Evolutionary conservation across 37 sponge, comb jelly and placozoan genomes (phyloP).

Genomic region (Mnemiopsis leidyi): DNA sequence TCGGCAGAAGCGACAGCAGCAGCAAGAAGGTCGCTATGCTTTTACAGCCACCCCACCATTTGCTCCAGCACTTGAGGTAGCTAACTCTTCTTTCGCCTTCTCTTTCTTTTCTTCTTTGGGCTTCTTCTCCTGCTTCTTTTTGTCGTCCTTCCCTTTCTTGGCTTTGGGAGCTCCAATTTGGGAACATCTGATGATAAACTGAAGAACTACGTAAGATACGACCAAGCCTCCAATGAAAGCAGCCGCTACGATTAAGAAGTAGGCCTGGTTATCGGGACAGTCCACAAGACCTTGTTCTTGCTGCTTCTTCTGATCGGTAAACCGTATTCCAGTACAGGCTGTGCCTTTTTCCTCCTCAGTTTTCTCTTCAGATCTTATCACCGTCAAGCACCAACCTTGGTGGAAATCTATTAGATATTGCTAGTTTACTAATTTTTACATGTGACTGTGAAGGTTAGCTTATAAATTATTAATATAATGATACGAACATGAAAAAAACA

Average conservation of each 20-base stretch:
- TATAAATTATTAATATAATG: too few species aligned
- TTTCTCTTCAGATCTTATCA: not conserved
- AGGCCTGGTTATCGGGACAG: conserved; percentile 41
- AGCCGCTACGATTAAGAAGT: conserved; percentile 34
- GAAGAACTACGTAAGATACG: conserved; percentile 38
- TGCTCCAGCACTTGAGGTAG: not conserved
- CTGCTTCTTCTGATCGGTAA: not conserved
- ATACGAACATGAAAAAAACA: too few species aligned
- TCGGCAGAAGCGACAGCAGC: not conserved
- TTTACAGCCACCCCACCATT: not conserved
- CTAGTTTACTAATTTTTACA: too few species aligned
- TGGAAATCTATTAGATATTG: too few species aligned
- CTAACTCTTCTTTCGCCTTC: not conserved
- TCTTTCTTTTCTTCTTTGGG: not conserved
- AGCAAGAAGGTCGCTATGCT: too few species aligned
- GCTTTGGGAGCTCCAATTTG: not conserved
- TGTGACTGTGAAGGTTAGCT: too few species aligned
- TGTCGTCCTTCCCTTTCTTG: not conserved
- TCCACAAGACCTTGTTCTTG: not conserved
- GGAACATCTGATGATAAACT: conserved; percentile 48
- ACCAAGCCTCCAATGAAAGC: conserved; percentile 19
- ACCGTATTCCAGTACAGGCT: not conserved
- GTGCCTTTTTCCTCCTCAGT: not conserved
- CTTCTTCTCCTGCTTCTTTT: conserved; percentile 16
- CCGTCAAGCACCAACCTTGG: conserved; percentile 16